These are phyloP conservation scores for Rhinoderma darwinii DNA, from an alignment of 2,113 vertebrate genomes.

Conservation along the genomic window DNA sequence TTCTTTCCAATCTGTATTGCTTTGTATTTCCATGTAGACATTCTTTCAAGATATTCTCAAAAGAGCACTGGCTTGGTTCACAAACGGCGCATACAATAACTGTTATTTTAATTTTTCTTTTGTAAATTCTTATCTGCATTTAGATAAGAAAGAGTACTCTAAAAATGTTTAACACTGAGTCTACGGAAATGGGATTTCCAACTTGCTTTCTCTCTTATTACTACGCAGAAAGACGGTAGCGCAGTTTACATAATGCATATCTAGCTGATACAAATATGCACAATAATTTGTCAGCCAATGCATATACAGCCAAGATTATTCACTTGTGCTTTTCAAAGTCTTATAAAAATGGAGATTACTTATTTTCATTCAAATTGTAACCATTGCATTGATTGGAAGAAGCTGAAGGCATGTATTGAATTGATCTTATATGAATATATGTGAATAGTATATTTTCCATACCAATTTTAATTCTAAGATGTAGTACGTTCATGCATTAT, in stretches of 20 bases:
- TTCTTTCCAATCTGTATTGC: neutral
- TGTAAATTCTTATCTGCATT: conserved; percentile 31
- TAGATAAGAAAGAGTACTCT: conserved; percentile 31
- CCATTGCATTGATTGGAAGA: neutral
- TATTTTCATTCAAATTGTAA: conserved; percentile 53
- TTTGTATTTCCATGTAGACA: neutral
- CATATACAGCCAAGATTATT: conserved; percentile 38
- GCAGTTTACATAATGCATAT: conserved; percentile 51
- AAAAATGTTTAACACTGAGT: conserved; percentile 27
- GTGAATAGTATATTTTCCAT: neutral
- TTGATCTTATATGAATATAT: neutral
- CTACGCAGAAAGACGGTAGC: conserved; percentile 1
- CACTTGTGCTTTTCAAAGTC: neutral
- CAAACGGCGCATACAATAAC: conserved; percentile 1
- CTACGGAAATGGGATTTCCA: conserved; percentile 35
- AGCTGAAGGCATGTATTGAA: neutral
- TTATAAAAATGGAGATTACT: conserved; percentile 53
- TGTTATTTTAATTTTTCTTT: conserved; percentile 10
- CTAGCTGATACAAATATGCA: conserved; percentile 30
- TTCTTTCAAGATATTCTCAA: conserved; percentile 8
- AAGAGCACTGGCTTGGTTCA: conserved; percentile 35
- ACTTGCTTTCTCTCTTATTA: conserved; percentile 60
- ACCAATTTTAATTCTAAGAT: neutral
- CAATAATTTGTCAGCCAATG: conserved; percentile 42
- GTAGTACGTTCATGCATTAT: neutral